Evolutionary conservation across 2,113 vertebrate species (phyloP).

Genomic region (Chlamydotis undulata): DNA sequence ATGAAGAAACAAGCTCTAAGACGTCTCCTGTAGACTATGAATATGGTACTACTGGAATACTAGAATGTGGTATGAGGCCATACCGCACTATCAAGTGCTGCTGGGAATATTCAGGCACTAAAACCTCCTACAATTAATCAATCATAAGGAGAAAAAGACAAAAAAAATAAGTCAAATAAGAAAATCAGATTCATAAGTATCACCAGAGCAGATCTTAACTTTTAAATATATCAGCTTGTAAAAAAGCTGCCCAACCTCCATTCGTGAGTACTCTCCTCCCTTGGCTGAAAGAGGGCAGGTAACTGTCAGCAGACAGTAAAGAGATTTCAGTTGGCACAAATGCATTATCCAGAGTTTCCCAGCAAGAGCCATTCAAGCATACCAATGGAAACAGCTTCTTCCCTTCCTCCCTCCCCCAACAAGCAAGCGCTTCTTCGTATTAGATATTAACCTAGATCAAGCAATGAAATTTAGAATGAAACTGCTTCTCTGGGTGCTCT

Average conservation of each 20-base stretch:
- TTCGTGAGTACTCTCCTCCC: not conserved
- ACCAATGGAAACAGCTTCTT: not conserved
- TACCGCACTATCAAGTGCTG: not conserved
- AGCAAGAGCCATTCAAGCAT: not conserved
- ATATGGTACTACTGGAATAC: too few species aligned
- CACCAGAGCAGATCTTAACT: not conserved
- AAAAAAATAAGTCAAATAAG: not conserved
- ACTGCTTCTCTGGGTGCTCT: not conserved
- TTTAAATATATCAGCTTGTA: not conserved
- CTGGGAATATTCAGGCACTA: not conserved
- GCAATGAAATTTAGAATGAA: not conserved
- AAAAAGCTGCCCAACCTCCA: not conserved
- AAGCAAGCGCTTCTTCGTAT: not conserved
- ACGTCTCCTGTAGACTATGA: not conserved
- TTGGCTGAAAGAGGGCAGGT: not conserved
- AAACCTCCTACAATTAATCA: not conserved
- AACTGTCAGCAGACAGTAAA: not conserved
- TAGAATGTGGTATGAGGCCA: too few species aligned
- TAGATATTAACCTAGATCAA: not conserved
- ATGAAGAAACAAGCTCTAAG: not conserved
- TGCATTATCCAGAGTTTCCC: not conserved
- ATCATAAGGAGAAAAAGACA: not conserved
- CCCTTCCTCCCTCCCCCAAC: fast-evolving
- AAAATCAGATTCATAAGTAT: not conserved
- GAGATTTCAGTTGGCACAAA: not conserved